phyloP scores from a whole-genome alignment of 1,140 invertebrate genomes.

The Mycetomoellerius zeteki region DNA sequence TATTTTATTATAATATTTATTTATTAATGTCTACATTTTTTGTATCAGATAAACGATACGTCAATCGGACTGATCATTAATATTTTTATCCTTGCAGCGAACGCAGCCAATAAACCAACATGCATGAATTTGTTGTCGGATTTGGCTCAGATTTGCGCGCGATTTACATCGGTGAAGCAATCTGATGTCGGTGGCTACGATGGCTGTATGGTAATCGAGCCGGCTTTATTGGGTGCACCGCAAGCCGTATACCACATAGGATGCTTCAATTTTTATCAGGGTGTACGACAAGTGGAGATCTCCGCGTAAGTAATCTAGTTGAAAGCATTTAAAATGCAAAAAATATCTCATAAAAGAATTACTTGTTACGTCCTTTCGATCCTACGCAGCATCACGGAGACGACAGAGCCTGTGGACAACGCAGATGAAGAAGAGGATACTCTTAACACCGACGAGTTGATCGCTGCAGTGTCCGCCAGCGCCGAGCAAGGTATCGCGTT shows the following conservation, averaged over 20 bases:
- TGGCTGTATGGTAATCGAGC: conserved; percentile 87
- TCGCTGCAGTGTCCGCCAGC: conserved; percentile 87
- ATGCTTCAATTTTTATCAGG: conserved; percentile 87
- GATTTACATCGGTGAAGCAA: conserved; percentile 84
- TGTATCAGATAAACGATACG: background rate
- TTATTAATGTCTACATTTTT: background rate
- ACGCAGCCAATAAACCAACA: conserved; percentile 85
- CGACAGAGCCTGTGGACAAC: conserved; percentile 73
- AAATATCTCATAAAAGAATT: background rate
- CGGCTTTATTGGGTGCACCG: conserved; percentile 85
- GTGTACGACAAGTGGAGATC: conserved; percentile 83
- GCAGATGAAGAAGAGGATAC: conserved; percentile 82
- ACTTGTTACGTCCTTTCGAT: background rate
- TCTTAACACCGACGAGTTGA: conserved; percentile 85
- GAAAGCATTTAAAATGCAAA: background rate
- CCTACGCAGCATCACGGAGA: conserved; percentile 62
- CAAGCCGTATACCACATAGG: conserved; percentile 87
- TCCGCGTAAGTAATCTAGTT: conserved; percentile 78
- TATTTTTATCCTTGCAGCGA: conserved; percentile 67
- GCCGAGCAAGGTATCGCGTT: conserved; percentile 87
- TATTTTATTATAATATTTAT: background rate
- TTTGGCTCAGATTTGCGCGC: conserved; percentile 87
- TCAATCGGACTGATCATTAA: background rate
- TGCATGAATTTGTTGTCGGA: conserved; percentile 87
- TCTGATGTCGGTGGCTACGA: conserved; percentile 81